Evolutionary conservation across 2,888 invertebrate genomes (phyloP), one percentile per base, ranked within the genome.

Genomic region (Atethmia centrago): DNA sequence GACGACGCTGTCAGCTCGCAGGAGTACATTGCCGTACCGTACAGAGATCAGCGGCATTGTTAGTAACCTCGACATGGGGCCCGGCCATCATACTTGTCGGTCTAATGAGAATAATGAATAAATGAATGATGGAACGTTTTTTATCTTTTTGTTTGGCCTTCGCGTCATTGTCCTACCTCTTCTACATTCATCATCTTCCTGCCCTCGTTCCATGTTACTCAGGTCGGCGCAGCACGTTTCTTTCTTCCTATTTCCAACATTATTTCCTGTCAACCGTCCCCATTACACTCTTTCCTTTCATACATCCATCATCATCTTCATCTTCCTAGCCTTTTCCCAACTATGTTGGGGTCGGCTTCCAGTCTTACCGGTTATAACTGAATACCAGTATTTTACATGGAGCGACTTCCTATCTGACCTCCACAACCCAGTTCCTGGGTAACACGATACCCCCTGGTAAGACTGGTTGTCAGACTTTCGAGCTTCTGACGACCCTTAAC

Each of bases 71-170:
- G 74, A 88, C 0, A 71, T 94, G 0, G 94, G 92, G 0, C 87
- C 89, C 0, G 93, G 94, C 0, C 83, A 85, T 19, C 87, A 88
- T 0, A 91, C 93, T 0, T 94, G 94, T 63, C 28, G 78, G 0
- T 68, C 72, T n/a, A 89, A 91, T 7, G 89, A 70, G 21, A 91
- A 90, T 56, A 83, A 73, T 0, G 0, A 69, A n/a, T 76, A 77
- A 71, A 77, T 53, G 4, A 28, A 40, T 65, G 14, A 14, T 77
- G 3, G 21, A 10, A n/a, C 0, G n/a, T 55, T 36, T 42, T 64
- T 51, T 42, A 14, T 51, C 49, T 66, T 62, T 45, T 2, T 51
- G 21, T n/a, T n/a, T n/a, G n/a, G n/a, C n/a, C n/a, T n/a, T n/a
- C n/a, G n/a, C n/a, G n/a, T 31, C 0, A 47, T 28, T 63, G 21